Evolutionary conservation across 2,797 vertebrate genomes (phyloP).

Genomic region (Protosalanx chinensis): DNA sequence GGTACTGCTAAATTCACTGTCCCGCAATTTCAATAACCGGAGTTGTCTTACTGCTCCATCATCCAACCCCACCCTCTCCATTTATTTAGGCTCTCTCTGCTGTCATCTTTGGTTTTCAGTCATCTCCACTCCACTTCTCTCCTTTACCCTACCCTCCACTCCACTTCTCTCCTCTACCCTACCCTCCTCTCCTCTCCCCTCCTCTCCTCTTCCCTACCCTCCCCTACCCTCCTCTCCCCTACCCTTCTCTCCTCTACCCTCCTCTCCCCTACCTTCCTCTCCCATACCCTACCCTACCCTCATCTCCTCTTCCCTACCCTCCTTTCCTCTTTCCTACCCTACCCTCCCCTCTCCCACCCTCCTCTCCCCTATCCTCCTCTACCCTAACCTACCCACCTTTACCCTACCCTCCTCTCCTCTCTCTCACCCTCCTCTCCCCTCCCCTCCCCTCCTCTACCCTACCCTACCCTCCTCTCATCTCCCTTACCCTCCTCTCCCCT

Average conservation of each 20-base stretch:
- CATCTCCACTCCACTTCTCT: neutral
- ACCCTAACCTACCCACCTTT: neutral
- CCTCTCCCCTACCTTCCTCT: neutral
- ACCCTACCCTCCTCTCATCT: neutral
- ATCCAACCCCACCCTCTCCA: neutral
- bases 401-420: constrained; percentile 5
- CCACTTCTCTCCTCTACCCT: neutral
- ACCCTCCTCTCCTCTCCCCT: constrained; percentile 13
- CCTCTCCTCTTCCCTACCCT: constrained; percentile 19
- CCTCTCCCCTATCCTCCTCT: neutral
- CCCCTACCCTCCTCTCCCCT: neutral
- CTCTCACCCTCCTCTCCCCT: constrained; percentile 1
- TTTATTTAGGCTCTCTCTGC: neutral
- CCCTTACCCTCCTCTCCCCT: neutral
- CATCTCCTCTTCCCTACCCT: neutral
- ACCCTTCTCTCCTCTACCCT: constrained; percentile 13
- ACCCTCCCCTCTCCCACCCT: neutral
- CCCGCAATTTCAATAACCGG: neutral
- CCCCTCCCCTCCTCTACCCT: constrained; percentile 11
- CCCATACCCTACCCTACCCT: neutral
- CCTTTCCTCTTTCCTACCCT: neutral
- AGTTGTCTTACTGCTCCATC: neutral
- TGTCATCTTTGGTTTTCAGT: neutral
- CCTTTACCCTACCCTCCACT: neutral
- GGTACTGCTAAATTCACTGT: constrained; percentile 6